These are phyloP conservation scores for Budorcas taxicolor DNA, from an alignment of 2,113 vertebrate species.

Conservation along the genomic window DNA sequence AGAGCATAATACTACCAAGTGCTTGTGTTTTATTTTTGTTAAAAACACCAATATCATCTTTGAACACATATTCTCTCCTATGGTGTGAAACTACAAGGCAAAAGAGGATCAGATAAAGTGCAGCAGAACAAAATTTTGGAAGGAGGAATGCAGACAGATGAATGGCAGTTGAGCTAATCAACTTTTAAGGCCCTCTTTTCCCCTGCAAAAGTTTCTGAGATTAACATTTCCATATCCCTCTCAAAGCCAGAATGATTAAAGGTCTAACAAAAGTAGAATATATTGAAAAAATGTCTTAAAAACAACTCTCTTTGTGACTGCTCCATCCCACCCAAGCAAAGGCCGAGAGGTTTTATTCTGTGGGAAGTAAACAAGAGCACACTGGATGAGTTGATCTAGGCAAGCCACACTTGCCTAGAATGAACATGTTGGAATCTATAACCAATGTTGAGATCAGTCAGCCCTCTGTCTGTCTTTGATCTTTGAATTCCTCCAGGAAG, in stretches of 20 bases:
- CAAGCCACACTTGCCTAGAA: not conserved
- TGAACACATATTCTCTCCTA: not conserved
- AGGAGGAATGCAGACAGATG: not conserved
- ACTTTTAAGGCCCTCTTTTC: fast-evolving
- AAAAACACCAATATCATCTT: not conserved
- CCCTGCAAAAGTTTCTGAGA: not conserved
- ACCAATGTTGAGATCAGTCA: not conserved
- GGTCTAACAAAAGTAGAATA: not conserved
- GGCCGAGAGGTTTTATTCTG: not conserved
- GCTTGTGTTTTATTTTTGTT: not conserved
- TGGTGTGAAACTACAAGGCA: not conserved
- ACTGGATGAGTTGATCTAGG: not conserved
- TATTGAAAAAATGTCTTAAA: not conserved
- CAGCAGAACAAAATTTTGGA: not conserved
- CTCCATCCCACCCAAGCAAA: not conserved
- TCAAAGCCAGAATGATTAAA: not conserved
- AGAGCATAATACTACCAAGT: not conserved
- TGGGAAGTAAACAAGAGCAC: not conserved
- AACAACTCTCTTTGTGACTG: not conserved
- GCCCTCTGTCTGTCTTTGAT: not conserved
- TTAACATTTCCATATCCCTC: not conserved
- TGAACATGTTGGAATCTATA: not conserved
- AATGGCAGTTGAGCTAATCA: not conserved
- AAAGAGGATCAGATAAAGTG: not conserved
- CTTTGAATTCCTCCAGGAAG: not conserved